Evolutionary conservation across 2,113 vertebrate genomes (phyloP).

Genomic region (Phoxinus phoxinus): DNA sequence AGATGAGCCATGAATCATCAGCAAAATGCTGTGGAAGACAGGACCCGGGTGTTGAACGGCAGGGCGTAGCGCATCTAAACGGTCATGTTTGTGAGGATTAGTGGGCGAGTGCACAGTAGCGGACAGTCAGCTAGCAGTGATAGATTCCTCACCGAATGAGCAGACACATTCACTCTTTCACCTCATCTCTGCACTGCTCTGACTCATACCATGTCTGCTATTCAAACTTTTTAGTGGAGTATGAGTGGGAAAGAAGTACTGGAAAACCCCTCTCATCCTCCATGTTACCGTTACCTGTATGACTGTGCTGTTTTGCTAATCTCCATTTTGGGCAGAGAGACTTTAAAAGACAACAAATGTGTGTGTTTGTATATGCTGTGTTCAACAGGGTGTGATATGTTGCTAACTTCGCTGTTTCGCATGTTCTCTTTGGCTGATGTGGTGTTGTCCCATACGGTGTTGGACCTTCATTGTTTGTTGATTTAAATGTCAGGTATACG

Average conservation of each 20-base stretch:
- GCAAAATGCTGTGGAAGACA: not conserved
- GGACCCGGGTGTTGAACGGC: not conserved
- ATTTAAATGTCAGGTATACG: conserved; percentile 3
- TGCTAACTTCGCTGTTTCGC: not conserved
- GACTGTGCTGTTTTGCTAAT: not conserved
- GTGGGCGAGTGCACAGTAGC: not conserved
- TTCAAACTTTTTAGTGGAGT: conserved; percentile 2
- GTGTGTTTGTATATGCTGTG: conserved; percentile 9
- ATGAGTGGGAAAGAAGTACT: not conserved
- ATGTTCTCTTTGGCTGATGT: not conserved
- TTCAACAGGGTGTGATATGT: not conserved
- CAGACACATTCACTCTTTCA: conserved; percentile 43
- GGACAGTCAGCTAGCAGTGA: conserved; percentile 51
- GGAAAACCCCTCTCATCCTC: not conserved
- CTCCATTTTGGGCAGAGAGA: not conserved
- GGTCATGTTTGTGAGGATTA: conserved; percentile 30
- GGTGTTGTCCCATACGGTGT: not conserved
- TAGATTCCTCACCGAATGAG: conserved; percentile 53
- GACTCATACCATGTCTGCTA: conserved; percentile 31
- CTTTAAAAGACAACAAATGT: not conserved
- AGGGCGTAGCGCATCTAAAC: not conserved
- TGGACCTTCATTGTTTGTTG: conserved; percentile 10
- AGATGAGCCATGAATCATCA: conserved; percentile 17
- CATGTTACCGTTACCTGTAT: not conserved
- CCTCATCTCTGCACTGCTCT: conserved; percentile 30